phyloP scores from a whole-genome alignment of 2,113 vertebrate genomes.

The Orthonyx spaldingii region DNA sequence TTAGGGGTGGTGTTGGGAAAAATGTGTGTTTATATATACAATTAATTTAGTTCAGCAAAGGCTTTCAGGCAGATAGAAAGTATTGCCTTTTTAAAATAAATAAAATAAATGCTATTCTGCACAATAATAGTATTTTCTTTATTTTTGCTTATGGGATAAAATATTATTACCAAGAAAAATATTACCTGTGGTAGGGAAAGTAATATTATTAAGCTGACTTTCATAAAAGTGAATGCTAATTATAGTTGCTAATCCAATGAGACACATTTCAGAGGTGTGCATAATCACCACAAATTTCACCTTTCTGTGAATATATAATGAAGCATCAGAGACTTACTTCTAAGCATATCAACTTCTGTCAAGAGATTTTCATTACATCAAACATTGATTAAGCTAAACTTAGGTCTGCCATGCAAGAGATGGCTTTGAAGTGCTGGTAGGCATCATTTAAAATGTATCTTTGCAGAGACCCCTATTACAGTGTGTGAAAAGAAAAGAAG shows the following conservation, averaged over 20 bases:
- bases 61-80: not conserved
- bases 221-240: conserved; percentile 33
- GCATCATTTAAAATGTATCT: not conserved
- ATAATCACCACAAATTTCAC: conserved; percentile 33
- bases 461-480: not conserved
- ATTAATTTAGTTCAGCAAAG: not conserved
- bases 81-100: not conserved
- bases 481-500: not conserved
- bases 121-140: not conserved
- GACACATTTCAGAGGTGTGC: conserved; percentile 31
- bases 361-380: conserved; percentile 54
- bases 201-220: not conserved
- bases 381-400: conserved; percentile 30
- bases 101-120: not conserved
- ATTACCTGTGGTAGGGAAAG: not conserved
- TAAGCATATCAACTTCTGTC: conserved; percentile 33
- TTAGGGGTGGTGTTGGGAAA: not conserved
- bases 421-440: conserved; percentile 29
- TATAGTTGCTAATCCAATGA: conserved; percentile 52
- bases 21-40: not conserved
- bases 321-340: conserved; percentile 32
- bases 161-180: not conserved
- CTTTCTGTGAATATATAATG: conserved; percentile 53
- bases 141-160: not conserved
- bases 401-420: not conserved